Evolutionary conservation across 1,140 invertebrate species (phyloP).

Genomic region (Sitodiplosis mosellana): DNA sequence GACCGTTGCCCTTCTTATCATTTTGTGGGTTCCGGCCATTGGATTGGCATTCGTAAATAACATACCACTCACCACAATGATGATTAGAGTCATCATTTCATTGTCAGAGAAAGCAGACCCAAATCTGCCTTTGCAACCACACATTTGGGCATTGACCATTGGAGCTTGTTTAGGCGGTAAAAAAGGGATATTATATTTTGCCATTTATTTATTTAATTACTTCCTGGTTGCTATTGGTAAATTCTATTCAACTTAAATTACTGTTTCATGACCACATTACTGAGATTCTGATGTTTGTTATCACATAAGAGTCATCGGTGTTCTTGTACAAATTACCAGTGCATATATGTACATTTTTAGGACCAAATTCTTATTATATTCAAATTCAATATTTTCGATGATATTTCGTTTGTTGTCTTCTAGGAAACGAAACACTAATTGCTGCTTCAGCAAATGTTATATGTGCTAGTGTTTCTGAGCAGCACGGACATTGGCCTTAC

Average conservation of each 20-base stretch:
- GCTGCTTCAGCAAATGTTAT: slow-evolving; percentile 68
- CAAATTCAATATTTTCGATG: too few species aligned
- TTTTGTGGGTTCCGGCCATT: slow-evolving; percentile 38
- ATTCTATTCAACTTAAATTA: too few species aligned
- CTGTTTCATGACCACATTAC: too few species aligned
- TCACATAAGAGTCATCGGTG: too few species aligned
- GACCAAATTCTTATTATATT: too few species aligned
- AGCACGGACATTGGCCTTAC: slow-evolving; percentile 63
- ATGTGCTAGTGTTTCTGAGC: slow-evolving; percentile 66
- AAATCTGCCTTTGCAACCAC: slow-evolving; percentile 43
- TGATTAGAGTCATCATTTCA: slow-evolving; percentile 51
- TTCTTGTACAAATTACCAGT: too few species aligned
- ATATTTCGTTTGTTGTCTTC: too few species aligned
- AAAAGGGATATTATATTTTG: slow-evolving; percentile 3
- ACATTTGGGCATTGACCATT: slow-evolving; percentile 56
- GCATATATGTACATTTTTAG: too few species aligned
- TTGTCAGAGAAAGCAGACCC: slow-evolving; percentile 40
- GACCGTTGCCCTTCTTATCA: slow-evolving; percentile 37
- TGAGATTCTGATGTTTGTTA: too few species aligned
- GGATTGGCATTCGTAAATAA: slow-evolving; percentile 68
- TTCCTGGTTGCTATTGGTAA: too few species aligned
- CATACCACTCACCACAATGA: slow-evolving; percentile 66
- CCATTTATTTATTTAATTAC: background rate
- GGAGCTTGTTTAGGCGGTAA: slow-evolving; percentile 64
- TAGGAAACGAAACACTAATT: slow-evolving; percentile 59